phyloP scores from a whole-genome alignment of 2,797 vertebrate species.

The Sebastes hubbsi region DNA sequence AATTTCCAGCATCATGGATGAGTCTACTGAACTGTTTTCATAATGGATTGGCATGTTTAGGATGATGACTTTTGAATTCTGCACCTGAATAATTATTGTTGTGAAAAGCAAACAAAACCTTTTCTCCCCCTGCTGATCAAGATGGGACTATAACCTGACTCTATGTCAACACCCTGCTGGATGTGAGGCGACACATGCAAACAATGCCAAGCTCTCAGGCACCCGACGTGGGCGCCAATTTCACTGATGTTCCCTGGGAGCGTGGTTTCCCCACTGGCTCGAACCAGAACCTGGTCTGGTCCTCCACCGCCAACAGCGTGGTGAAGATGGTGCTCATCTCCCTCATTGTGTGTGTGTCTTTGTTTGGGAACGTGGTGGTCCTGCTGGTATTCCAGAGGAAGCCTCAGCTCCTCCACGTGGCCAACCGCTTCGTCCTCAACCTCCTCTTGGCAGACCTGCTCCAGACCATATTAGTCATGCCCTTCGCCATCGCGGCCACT shows the following conservation, averaged over 20 bases:
- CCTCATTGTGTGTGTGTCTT: conserved; percentile 83
- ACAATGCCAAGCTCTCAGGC: conserved; percentile 72
- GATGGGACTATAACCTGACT: conserved; percentile 57
- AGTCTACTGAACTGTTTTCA: background rate
- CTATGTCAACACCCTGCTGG: conserved; percentile 23
- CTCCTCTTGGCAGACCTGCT: conserved; percentile 89
- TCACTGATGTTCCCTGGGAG: conserved; percentile 70
- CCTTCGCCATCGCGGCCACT: conserved; percentile 87
- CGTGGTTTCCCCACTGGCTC: conserved; percentile 14
- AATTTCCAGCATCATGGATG: conserved; percentile 6
- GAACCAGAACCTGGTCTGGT: conserved; percentile 25
- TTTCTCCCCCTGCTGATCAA: conserved; percentile 16
- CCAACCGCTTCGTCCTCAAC: conserved; percentile 92
- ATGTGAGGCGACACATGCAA: conserved; percentile 50
- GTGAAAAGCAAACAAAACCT: background rate
- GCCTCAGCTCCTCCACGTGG: conserved; percentile 90
- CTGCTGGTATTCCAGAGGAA: conserved; percentile 89
- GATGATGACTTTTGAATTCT: conserved; percentile 1
- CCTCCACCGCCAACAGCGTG: conserved; percentile 72
- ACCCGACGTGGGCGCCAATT: conserved; percentile 59
- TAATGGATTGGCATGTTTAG: conserved; percentile 16
- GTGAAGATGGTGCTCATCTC: conserved; percentile 85
- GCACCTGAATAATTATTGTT: conserved; percentile 5
- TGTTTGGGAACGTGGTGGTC: conserved; percentile 89
- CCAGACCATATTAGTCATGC: conserved; percentile 89